Conservation (phyloP, 2,797 vertebrate genomes). For the Hybognathus amarus region DNA sequence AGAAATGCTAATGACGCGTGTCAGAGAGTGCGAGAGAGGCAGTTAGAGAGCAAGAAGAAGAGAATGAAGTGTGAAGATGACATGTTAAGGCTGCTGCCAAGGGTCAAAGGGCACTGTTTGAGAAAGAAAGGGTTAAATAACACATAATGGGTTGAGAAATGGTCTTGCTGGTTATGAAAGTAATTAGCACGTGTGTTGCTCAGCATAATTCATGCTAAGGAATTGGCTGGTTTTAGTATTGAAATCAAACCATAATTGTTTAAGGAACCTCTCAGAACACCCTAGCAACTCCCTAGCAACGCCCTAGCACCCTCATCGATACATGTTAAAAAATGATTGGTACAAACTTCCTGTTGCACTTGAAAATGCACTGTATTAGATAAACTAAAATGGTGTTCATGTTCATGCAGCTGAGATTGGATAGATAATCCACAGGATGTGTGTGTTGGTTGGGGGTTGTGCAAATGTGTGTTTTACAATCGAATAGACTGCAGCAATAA, state of each 20-base stretch:
- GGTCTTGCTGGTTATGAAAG: conserved; percentile 47
- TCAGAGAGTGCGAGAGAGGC: conserved; percentile 72
- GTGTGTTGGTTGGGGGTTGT: conserved; percentile 12
- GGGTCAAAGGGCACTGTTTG: conserved; percentile 53
- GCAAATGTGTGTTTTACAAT: conserved; percentile 21
- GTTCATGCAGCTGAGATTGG: not conserved
- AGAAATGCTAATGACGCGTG: conserved; percentile 81
- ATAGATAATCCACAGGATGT: not conserved
- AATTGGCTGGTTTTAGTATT: conserved; percentile 22
- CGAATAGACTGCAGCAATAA: not conserved
- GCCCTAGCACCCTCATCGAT: not conserved
- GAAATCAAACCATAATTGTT: not conserved
- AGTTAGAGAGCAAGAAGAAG: conserved; percentile 20
- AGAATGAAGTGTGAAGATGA: conserved; percentile 44
- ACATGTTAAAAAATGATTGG: not conserved
- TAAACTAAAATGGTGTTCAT: not conserved
- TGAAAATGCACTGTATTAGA: not conserved
- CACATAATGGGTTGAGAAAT: conserved; percentile 73
- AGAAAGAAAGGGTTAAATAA: conserved; percentile 69
- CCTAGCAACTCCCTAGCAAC: not conserved
- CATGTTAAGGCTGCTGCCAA: conserved; percentile 39
- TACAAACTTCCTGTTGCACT: not conserved
- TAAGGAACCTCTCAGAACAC: not conserved
- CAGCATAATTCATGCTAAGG: conserved; percentile 41
- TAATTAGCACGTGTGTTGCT: conserved; percentile 48